phyloP scores from a whole-genome alignment of 2,113 vertebrate species.

The Sinocyclocheilus anshuiensis region DNA sequence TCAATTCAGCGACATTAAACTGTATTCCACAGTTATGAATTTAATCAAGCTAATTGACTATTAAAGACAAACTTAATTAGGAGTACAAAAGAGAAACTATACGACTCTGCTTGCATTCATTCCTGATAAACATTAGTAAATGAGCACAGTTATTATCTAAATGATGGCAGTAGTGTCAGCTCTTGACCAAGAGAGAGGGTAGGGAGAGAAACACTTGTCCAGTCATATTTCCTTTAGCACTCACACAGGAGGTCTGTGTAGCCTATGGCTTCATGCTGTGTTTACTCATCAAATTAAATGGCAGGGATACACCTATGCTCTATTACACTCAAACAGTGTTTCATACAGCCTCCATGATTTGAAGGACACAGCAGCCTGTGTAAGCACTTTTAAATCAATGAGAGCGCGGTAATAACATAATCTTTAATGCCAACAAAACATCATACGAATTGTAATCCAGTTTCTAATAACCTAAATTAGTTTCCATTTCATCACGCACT shows the following conservation, averaged over 20 bases:
- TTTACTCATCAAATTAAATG: constrained; percentile 21
- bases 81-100: constrained; percentile 55
- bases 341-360: not conserved
- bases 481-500: constrained; percentile 24
- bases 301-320: constrained; percentile 14
- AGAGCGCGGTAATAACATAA: not conserved
- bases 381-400: constrained; percentile 12
- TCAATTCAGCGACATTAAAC: not conserved
- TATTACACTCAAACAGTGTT: not conserved
- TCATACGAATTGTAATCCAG: not conserved
- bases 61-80: constrained; percentile 71
- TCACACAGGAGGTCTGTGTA: constrained; percentile 23
- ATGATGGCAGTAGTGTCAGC: constrained; percentile 2
- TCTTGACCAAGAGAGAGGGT: constrained; percentile 1
- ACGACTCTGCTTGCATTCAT: constrained; percentile 53
- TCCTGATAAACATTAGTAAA: constrained; percentile 70
- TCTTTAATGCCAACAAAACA: constrained; percentile 2
- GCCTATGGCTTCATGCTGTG: constrained; percentile 22
- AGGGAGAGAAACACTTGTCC: constrained; percentile 5
- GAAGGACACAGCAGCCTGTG: not conserved
- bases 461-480: constrained; percentile 33
- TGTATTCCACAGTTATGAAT: constrained; percentile 60
- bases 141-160: constrained; percentile 56
- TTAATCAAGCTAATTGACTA: constrained; percentile 74
- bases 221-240: constrained; percentile 13